Evolutionary conservation across 2,888 invertebrate species (phyloP).

Genomic region (Hirtodrosophila alboralis): DNA sequence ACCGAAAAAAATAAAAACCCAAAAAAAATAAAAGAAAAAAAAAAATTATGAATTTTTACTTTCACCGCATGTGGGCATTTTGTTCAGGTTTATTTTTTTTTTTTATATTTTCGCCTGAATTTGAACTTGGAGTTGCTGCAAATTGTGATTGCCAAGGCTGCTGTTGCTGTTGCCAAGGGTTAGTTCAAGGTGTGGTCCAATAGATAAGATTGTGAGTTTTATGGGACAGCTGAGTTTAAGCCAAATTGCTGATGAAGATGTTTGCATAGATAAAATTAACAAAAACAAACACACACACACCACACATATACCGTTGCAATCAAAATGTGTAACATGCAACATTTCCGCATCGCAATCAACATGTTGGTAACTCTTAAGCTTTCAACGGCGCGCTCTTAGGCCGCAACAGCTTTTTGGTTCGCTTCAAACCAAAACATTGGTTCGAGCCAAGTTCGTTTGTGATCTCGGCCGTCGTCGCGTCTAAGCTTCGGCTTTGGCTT

Average conservation of each 20-base stretch:
- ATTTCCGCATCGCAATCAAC: constrained; percentile 64
- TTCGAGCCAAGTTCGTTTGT: constrained; percentile 71
- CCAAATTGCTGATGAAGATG: constrained; percentile 70
- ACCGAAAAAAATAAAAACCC: constrained; percentile 16
- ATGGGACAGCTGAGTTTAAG: constrained; percentile 58
- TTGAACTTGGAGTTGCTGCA: constrained; percentile 65
- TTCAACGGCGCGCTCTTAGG: constrained; percentile 56
- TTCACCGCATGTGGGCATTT: constrained; percentile 80
- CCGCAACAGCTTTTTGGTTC: constrained; percentile 46
- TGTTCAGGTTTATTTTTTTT: constrained; percentile 68
- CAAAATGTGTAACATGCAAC: constrained; percentile 60
- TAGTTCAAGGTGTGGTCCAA: constrained; percentile 65
- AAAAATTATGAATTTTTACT: constrained; percentile 82
- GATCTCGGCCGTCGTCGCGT: constrained; percentile 11
- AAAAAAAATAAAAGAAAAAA: constrained; percentile 18
- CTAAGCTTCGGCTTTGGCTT: constrained; percentile 11
- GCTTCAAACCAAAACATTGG: constrained; percentile 57
- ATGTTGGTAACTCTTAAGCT: constrained; percentile 54
- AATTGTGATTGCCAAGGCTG: constrained; percentile 67
- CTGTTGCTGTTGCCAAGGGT: constrained; percentile 62
- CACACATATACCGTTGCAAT: constrained; percentile 36
- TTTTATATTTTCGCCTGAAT: constrained; percentile 65
- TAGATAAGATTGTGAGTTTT: constrained; percentile 39
- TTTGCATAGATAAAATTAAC: constrained; percentile 53
- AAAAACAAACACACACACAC: constrained; percentile 18